Evolutionary conservation across 92 coral and sea anemone genomes (phyloP).

Genomic region (Galaxea fascicularis): DNA sequence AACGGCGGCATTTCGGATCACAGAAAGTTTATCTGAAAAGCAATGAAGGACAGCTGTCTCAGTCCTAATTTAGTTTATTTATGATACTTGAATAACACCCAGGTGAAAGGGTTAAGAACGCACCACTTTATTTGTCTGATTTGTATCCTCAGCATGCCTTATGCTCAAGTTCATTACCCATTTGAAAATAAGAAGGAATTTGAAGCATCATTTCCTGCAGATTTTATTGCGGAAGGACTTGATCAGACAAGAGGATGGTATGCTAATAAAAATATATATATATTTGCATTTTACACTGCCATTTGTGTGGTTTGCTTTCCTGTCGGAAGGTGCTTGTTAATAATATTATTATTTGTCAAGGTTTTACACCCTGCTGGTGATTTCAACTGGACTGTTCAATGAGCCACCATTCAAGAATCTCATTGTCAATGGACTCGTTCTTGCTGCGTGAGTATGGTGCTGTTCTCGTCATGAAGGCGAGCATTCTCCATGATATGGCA

Average conservation of each 20-base stretch:
- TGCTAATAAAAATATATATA: not conserved
- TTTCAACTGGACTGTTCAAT: constrained; percentile 96
- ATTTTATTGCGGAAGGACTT: constrained; percentile 99
- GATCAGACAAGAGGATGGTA: constrained; percentile 99
- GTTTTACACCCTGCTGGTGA: constrained; percentile 95
- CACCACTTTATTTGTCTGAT: not conserved
- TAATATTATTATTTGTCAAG: constrained; percentile 37
- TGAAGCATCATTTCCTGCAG: constrained; percentile 95
- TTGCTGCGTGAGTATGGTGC: constrained; percentile 86
- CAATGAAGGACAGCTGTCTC: no score
- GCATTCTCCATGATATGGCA: no score
- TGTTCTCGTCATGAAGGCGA: not conserved
- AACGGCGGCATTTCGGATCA: no score
- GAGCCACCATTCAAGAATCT: constrained; percentile 99
- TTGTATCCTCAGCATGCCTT: constrained; percentile 86
- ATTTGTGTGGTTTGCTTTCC: not conserved
- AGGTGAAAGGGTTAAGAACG: no score
- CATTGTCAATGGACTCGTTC: constrained; percentile 96
- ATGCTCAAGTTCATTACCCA: constrained; percentile 97
- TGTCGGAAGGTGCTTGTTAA: no score
- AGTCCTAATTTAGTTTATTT: no score
- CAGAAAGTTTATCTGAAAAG: no score
- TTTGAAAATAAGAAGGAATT: constrained; percentile 89
- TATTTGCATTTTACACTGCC: not conserved
- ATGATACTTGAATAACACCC: no score